These are phyloP conservation scores for Artibeus lituratus DNA, from an alignment of 2,797 vertebrate species.

Conservation along the genomic window DNA sequence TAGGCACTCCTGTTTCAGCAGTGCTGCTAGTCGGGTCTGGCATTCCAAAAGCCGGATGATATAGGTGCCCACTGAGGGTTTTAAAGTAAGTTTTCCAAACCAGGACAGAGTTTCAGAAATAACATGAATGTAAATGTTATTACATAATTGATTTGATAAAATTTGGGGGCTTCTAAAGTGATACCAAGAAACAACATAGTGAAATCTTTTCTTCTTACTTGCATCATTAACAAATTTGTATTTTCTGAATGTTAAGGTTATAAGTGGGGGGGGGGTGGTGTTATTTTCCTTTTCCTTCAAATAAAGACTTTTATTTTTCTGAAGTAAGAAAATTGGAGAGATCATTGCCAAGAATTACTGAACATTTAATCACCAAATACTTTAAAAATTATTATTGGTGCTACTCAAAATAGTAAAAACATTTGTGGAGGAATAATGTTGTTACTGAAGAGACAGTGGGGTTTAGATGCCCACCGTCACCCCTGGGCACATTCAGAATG, in stretches of 20 bases:
- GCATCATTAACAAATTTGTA: background rate
- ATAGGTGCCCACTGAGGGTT: background rate
- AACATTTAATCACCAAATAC: background rate
- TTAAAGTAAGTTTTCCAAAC: slow-evolving; percentile 1
- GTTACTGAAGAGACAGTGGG: background rate
- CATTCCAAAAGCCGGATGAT: background rate
- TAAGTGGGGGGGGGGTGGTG: background rate
- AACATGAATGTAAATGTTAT: background rate
- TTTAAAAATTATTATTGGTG: background rate
- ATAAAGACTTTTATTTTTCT: background rate
- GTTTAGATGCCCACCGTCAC: background rate
- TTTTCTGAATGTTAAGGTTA: background rate
- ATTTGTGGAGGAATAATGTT: background rate
- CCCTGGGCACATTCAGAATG: background rate
- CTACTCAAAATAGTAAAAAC: background rate
- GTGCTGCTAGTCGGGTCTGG: background rate
- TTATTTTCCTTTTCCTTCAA: background rate
- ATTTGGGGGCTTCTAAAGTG: background rate
- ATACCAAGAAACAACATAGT: background rate
- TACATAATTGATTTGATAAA: background rate
- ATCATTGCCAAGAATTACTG: background rate
- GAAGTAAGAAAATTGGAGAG: background rate
- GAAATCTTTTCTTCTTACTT: background rate
- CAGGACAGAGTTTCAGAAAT: background rate
- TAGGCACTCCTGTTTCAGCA: background rate